Evolutionary conservation across 1,140 invertebrate species (phyloP).

Genomic region (Drosophila guanche): DNA sequence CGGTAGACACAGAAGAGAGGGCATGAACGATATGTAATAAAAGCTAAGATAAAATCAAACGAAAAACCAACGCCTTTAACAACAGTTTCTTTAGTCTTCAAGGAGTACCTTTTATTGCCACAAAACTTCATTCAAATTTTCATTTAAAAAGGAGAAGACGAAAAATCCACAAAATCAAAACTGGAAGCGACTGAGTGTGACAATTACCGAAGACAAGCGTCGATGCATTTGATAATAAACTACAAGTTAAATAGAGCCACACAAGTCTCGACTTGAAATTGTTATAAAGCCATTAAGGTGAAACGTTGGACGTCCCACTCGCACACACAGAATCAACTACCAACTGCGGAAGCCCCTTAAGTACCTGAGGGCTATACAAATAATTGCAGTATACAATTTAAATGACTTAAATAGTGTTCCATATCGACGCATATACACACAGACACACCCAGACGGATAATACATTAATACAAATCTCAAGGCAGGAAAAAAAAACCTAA

Average conservation of each 20-base stretch:
- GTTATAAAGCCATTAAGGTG: constrained; percentile 54
- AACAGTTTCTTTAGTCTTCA: constrained; percentile 34
- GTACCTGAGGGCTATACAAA: constrained; percentile 64
- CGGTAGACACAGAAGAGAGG: constrained; percentile 16
- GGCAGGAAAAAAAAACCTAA: constrained; percentile 29
- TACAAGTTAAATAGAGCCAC: constrained; percentile 20
- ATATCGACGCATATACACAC: background rate
- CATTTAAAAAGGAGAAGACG: constrained; percentile 55
- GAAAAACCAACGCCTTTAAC: constrained; percentile 34
- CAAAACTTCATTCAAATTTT: constrained; percentile 81
- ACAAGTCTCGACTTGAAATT: constrained; percentile 35
- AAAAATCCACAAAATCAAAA: constrained; percentile 58
- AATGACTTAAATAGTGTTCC: constrained; percentile 78
- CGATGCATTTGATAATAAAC: constrained; percentile 20
- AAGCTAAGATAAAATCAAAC: constrained; percentile 56
- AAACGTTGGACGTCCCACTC: constrained; percentile 17
- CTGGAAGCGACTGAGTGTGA: constrained; percentile 74
- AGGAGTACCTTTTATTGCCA: constrained; percentile 77
- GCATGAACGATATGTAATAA: constrained; percentile 65
- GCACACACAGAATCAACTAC: no score
- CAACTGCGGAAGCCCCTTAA: constrained; percentile 45
- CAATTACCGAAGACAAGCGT: constrained; percentile 60
- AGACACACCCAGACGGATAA: constrained; percentile 28
- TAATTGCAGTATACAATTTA: constrained; percentile 71
- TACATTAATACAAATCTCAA: constrained; percentile 48